Evolutionary conservation across 1,140 invertebrate genomes (phyloP).

Genomic region (Heliconius congener): DNA sequence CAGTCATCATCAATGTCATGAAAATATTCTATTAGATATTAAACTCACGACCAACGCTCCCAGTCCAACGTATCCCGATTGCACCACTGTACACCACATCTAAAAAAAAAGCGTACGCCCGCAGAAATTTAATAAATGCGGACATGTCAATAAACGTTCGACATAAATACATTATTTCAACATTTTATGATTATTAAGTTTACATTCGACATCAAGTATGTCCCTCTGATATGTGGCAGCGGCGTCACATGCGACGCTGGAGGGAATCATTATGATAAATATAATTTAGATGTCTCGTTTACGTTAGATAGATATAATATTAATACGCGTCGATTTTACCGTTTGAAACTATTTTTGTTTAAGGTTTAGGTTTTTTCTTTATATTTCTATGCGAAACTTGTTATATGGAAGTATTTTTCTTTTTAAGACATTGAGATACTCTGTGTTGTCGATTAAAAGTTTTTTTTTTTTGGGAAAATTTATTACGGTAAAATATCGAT

Average conservation of each 20-base stretch:
- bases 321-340: not conserved
- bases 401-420: too few relatives aligned
- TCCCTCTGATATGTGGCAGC: slow-evolving; percentile 36
- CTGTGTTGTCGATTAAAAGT: too few relatives aligned
- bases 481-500: too few relatives aligned
- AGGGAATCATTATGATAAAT: slow-evolving; percentile 38
- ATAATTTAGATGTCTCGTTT: slow-evolving; percentile 34
- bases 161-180: slow-evolving; percentile 34
- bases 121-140: slow-evolving; percentile 36
- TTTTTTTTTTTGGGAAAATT: too few relatives aligned
- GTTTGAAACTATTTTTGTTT: not conserved
- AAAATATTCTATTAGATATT: not conserved
- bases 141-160: slow-evolving; percentile 34
- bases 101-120: slow-evolving; percentile 7
- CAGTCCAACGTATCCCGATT: not conserved
- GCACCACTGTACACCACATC: not conserved
- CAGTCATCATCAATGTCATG: too few relatives aligned
- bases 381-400: not conserved
- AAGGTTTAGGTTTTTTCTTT: not conserved
- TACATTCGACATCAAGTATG: slow-evolving; percentile 36
- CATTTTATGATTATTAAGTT: slow-evolving; percentile 41
- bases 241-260: slow-evolving; percentile 26
- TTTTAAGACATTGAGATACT: too few relatives aligned
- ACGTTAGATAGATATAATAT: slow-evolving; percentile 12
- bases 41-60: not conserved